phyloP scores from a whole-genome alignment of 2,888 invertebrate genomes.

The Mimachlamys varia region DNA sequence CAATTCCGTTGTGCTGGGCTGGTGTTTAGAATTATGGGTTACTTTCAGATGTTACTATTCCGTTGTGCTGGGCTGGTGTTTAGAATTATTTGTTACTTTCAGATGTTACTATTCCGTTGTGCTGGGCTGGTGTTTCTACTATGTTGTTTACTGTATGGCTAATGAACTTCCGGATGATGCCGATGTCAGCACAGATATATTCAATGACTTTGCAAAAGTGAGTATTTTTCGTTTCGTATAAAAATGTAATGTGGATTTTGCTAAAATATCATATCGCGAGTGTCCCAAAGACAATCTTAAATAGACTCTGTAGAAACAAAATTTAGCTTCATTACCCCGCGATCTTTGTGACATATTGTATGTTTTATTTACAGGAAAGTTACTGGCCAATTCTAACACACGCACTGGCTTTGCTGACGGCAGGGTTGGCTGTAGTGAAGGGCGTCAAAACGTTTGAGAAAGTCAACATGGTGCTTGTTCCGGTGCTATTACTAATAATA shows the following conservation, averaged over 20 bases:
- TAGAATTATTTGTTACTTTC: constrained; percentile 42
- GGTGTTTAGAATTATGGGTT: background rate
- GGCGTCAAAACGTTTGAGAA: constrained; percentile 78
- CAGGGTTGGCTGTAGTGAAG: constrained; percentile 70
- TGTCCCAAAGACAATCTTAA: too few species aligned
- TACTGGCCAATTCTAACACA: constrained; percentile 75
- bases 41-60: background rate
- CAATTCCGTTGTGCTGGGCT: background rate
- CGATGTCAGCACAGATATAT: constrained; percentile 65
- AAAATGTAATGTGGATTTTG: too few species aligned
- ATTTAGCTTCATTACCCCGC: too few species aligned
- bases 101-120: constrained; percentile 78
- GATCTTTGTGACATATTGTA: background rate
- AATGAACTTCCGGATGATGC: constrained; percentile 67
- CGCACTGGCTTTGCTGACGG: constrained; percentile 64
- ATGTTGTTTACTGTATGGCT: constrained; percentile 68
- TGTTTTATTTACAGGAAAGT: constrained; percentile 64
- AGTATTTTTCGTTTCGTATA: background rate
- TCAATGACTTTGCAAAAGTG: constrained; percentile 73
- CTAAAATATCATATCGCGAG: too few species aligned
- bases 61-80: background rate
- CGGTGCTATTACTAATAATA: constrained; percentile 70
- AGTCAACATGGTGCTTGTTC: constrained; percentile 76
- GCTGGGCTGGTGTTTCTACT: constrained; percentile 79
- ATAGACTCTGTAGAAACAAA: too few species aligned